phyloP scores from a whole-genome alignment of 1,140 invertebrate genomes.

The Daktulosphaira vitifoliae region DNA sequence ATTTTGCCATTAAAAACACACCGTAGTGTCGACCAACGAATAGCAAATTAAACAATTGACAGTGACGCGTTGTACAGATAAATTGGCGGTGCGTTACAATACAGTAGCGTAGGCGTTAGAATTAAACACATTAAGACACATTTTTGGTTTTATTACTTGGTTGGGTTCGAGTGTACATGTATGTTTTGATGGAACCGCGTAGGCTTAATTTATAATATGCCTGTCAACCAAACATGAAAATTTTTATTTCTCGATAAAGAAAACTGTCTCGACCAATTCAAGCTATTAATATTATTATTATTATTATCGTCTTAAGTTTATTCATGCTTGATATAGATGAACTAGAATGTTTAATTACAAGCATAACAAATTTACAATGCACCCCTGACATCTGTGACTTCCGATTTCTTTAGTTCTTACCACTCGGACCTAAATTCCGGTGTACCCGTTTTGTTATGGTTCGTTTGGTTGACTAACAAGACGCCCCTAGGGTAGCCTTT shows the following conservation, averaged over 20 bases:
- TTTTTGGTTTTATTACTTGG: no score
- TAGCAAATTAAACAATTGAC: background rate
- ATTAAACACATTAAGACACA: no score
- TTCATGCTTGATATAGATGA: no score
- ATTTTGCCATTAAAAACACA: background rate
- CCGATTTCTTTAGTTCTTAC: constrained; percentile 27
- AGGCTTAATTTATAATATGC: no score
- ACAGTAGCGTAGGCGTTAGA: no score
- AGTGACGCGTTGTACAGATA: background rate
- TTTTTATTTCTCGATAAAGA: no score
- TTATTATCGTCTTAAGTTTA: no score
- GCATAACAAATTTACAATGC: constrained; percentile 27
- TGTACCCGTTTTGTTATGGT: constrained; percentile 14
- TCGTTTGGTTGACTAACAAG: constrained; percentile 16
- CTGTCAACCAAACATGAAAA: no score
- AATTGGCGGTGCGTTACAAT: background rate
- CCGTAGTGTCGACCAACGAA: background rate
- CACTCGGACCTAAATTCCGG: constrained; percentile 23
- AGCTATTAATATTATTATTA: no score
- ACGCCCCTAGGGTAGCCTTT: background rate
- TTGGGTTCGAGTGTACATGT: no score
- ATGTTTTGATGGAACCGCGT: no score
- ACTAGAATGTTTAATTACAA: constrained; percentile 1
- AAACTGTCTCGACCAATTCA: no score
- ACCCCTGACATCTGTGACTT: constrained; percentile 15